Evolutionary conservation across 2,888 invertebrate genomes (phyloP).

Genomic region (Drosophila dives): DNA sequence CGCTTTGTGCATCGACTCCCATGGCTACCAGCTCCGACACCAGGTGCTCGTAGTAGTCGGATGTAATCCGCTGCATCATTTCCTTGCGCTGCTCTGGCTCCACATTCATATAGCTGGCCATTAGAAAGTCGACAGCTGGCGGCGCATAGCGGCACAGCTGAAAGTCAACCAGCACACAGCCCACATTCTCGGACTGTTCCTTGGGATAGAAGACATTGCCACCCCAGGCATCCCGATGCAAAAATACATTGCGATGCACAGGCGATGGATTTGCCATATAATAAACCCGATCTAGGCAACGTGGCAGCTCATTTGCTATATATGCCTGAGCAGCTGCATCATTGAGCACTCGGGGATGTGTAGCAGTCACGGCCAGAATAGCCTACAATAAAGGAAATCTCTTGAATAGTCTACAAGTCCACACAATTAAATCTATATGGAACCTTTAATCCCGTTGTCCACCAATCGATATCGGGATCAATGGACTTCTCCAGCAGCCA

Average conservation of each 20-base stretch:
- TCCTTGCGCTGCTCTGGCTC: slow-evolving; percentile 54
- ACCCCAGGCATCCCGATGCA: slow-evolving; percentile 84
- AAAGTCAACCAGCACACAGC: slow-evolving; percentile 83
- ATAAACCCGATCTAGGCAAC: slow-evolving; percentile 66
- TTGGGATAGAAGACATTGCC: slow-evolving; percentile 82
- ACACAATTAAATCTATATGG: not conserved
- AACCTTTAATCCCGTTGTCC: slow-evolving; percentile 73
- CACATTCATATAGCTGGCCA: slow-evolving; percentile 79
- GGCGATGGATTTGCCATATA: slow-evolving; percentile 81
- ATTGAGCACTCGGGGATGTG: slow-evolving; percentile 57
- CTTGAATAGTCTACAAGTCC: too few species aligned
- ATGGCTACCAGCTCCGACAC: slow-evolving; percentile 71
- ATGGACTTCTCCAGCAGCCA: slow-evolving; percentile 72
- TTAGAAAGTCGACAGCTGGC: slow-evolving; percentile 81
- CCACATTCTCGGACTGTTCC: slow-evolving; percentile 35
- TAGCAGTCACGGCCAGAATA: slow-evolving; percentile 62
- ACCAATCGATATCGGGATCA: slow-evolving; percentile 68
- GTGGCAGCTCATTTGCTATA: slow-evolving; percentile 72
- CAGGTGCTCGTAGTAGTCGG: slow-evolving; percentile 73
- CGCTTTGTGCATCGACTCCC: slow-evolving; percentile 66
- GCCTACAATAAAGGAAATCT: slow-evolving; percentile 45
- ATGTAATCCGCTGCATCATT: slow-evolving; percentile 49
- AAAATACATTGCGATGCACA: slow-evolving; percentile 85
- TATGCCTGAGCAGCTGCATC: slow-evolving; percentile 61
- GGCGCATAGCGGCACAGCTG: slow-evolving; percentile 83